Base-by-base conservation (phyloP, 2,888 invertebrate species). In the Eupithecia inturbata region DNA sequence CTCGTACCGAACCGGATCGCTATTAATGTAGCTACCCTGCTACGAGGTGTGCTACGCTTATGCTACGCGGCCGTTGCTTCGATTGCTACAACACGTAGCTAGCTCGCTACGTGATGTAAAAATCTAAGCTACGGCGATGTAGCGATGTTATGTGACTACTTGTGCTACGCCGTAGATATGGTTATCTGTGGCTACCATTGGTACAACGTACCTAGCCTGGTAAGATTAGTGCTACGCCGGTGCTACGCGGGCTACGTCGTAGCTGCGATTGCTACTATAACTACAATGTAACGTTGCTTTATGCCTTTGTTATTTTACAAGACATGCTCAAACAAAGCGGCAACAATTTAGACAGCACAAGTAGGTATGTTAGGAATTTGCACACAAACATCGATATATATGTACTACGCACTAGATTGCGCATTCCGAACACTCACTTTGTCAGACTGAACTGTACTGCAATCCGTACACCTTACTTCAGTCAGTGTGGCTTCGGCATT, bases 281-380 rank as follows among this genome's bases (percentile, higher is more conserved):
- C 4, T 5, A 45, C 5, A 14, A 19, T 19, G 5, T 3, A 7
- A 49, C 5, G 22, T 53, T 22, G 10, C 22, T 53, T 10, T 22
- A 22, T 22, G 53, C 10, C 53, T 53, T 53, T 22, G 22, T 22
- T 57, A 57, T 57, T 26, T 57, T 14, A 22, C 14, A 26, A 26
- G 26, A 26, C 1, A 22, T 53, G 22, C 12, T 53, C 53, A 10
- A 53, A 53, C 53, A 22, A 53, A 22, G 22, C 53, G 22, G 53
- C 53, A 53, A 53, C 22, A 53, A 53, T 57, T 22, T 14, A 57
- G 14, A 26, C 57, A 57, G 5, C 26, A 14, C 7, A 57, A 22
- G 57, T n/a, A n/a, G n/a, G n/a, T 57, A 57, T 57, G 57, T 57
- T 53, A 22, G 26, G 5, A 57, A 57, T 57, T 57, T 57, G 26